These are phyloP conservation scores for Aporophyla lueneburgensis DNA, from an alignment of 2,888 invertebrate genomes.

Conservation along the genomic window DNA sequence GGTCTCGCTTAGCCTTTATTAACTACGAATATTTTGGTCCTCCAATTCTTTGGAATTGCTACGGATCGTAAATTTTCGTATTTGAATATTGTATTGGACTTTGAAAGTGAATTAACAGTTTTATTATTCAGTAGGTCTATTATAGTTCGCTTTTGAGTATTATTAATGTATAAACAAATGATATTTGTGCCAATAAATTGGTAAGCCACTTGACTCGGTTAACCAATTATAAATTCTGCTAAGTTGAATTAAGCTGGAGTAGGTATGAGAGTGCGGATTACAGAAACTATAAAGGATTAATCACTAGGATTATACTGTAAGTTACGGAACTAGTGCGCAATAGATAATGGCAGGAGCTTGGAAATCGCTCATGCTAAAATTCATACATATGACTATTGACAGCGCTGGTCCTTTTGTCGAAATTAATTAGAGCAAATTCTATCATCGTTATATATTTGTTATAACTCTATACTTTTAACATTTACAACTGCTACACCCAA, in stretches of 20 bases:
- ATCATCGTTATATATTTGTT: too few species aligned
- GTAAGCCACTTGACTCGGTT: constrained; percentile 59
- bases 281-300: constrained; percentile 68
- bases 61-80: constrained; percentile 43
- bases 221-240: constrained; percentile 58
- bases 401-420: too few species aligned
- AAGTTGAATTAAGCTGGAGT: constrained; percentile 48
- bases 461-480: neutral
- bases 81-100: constrained; percentile 61
- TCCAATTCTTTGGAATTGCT: constrained; percentile 47
- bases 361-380: constrained; percentile 47
- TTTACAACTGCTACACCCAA: neutral
- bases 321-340: constrained; percentile 58
- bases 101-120: constrained; percentile 63
- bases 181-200: constrained; percentile 58
- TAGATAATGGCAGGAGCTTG: constrained; percentile 58
- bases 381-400: constrained; percentile 5
- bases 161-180: constrained; percentile 45
- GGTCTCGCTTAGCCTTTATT: constrained; percentile 62
- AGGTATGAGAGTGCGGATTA: constrained; percentile 61
- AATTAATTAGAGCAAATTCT: too few species aligned
- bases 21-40: constrained; percentile 58
- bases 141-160: constrained; percentile 40
- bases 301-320: constrained; percentile 65
- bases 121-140: constrained; percentile 58